Evolutionary conservation across 2,797 vertebrate species (phyloP).

Genomic region (Eulemur rubriventer): DNA sequence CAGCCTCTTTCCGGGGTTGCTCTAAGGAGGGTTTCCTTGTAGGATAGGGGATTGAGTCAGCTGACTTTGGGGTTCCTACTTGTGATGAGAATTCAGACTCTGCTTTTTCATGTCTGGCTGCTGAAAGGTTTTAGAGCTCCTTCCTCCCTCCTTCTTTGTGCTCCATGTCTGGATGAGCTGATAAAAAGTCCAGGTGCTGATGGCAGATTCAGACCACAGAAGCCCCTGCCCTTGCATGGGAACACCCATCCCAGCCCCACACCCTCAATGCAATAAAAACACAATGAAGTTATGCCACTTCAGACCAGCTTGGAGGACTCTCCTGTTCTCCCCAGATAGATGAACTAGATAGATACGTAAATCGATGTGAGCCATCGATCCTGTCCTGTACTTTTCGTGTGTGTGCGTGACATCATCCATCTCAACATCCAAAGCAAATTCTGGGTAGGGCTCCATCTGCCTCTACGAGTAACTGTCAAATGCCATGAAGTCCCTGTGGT

Average conservation of each 20-base stretch:
- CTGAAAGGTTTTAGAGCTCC: neutral
- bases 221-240: neutral
- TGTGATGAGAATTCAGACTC: neutral
- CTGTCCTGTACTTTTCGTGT: neutral
- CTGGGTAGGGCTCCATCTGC: no score
- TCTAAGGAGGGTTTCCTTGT: neutral
- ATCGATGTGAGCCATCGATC: no score
- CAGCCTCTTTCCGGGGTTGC: neutral
- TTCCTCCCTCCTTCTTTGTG: neutral
- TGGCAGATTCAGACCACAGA: neutral
- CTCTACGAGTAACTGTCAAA: neutral
- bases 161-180: neutral
- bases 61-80: neutral
- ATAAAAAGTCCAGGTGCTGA: neutral
- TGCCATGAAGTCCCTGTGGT: neutral
- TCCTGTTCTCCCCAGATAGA: neutral
- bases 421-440: neutral
- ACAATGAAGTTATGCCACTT: neutral
- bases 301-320: neutral
- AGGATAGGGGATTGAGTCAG: neutral
- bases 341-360: no score
- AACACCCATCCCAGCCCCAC: neutral
- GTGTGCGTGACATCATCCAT: neutral
- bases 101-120: neutral
- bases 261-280: neutral